phyloP scores from a whole-genome alignment of 2,888 invertebrate genomes.

The Thysanoteuthis rhombus region DNA sequence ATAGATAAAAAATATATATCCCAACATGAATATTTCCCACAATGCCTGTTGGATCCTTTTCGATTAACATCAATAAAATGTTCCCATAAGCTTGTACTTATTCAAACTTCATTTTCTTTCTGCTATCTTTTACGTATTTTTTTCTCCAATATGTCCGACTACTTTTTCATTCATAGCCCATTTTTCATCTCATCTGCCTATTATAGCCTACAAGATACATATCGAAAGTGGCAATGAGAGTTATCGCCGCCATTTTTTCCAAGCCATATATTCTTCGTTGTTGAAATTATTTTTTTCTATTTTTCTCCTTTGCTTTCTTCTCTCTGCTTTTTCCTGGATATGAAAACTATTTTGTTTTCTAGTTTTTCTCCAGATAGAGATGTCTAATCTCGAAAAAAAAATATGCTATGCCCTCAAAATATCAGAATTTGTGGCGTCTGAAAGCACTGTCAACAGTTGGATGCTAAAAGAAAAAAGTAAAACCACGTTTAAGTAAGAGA shows the following conservation, averaged over 20 bases:
- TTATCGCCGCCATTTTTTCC: background rate
- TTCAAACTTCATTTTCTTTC: background rate
- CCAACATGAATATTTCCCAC: background rate
- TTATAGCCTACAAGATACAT: background rate
- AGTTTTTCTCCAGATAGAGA: background rate
- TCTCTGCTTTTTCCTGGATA: background rate
- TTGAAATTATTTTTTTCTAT: background rate
- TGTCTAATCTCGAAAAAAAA: background rate
- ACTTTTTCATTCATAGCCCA: background rate
- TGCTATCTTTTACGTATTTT: background rate
- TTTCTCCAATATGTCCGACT: background rate
- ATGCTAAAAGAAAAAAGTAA: background rate
- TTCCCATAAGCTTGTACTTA: background rate
- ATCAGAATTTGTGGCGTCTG: background rate
- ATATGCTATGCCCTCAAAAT: background rate
- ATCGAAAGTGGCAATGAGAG: background rate
- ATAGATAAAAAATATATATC: background rate
- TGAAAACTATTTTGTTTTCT: background rate
- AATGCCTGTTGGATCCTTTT: background rate
- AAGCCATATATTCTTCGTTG: background rate
- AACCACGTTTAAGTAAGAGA: background rate
- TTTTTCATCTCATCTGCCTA: background rate
- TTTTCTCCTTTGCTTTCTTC: background rate
- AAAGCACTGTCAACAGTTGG: background rate
- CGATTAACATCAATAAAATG: background rate